Evolutionary conservation across 2,888 invertebrate species (phyloP), one percentile per base, ranked within the genome.

Genomic region (Crioceris asparagi): DNA sequence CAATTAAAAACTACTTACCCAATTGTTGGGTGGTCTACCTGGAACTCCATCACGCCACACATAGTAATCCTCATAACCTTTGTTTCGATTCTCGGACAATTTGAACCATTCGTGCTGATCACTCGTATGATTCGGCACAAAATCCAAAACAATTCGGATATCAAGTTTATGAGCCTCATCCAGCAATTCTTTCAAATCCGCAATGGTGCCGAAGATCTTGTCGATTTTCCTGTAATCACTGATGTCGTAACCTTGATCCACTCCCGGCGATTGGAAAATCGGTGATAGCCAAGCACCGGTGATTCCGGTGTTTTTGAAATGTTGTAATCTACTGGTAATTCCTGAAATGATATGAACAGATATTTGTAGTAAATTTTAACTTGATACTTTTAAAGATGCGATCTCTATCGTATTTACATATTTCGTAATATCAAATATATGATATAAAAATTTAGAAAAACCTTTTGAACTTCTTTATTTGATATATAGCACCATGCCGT

Each of bases 221-320:
- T 87, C 80, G 17, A 91, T 75, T 14, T 72, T 70, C 36, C 66
- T 75, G 60, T 81, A 88, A 64, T 90, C 73, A 18, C 81, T 76
- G 49, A 91, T 81, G 56, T 92, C 91, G 51, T 91, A 91, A 0
- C 91, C 91, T 57, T 83, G 83, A 64, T 92, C 91, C 0, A 74
- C 69, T 81, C 85, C 83, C 0, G 90, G 88, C 0, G 87, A 87
- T 37, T 69, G 67, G 62, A 79, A 87, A 51, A 92, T 81, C 0
- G 91, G 88, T 1, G 86, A 87, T 39, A 92, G 64, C 87, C 90
- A 88, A 37, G 85, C 72, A 0, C 80, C 81, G 5, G 75, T 76
- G 0, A 88, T 70, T 0, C 83, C 83, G 1, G 81, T 66, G 5
- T 82, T 75, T 35, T 50, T 48, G 3, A 62, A 43, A 46, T 58